These are phyloP conservation scores for Limnephilus auricula DNA, from an alignment of 2,888 invertebrate species.

Conservation along the genomic window DNA sequence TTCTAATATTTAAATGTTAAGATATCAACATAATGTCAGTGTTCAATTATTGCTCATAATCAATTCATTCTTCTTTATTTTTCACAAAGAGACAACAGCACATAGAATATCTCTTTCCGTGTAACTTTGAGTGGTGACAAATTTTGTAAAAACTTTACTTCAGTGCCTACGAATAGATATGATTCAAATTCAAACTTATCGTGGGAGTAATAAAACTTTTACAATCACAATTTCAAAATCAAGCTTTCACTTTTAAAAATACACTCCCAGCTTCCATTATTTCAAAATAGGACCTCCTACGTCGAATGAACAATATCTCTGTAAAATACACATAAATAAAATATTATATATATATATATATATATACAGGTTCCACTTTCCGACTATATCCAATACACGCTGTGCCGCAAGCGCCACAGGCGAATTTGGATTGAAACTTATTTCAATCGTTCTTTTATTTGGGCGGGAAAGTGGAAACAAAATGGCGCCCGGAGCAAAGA, in stretches of 20 bases:
- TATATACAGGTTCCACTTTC: background rate
- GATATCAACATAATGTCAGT: too few relatives aligned
- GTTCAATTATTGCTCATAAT: too few relatives aligned
- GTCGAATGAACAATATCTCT: background rate
- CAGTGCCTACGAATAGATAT: background rate
- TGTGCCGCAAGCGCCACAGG: slow-evolving; percentile 21
- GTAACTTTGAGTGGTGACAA: too few relatives aligned
- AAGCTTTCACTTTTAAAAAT: background rate
- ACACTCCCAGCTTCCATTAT: background rate
- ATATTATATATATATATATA: background rate
- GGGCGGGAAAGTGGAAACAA: slow-evolving; percentile 35
- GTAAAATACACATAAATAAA: background rate
- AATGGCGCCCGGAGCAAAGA: slow-evolving; percentile 36
- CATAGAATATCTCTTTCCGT: too few relatives aligned
- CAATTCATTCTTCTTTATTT: too few relatives aligned
- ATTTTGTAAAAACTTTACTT: background rate
- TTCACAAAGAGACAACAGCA: too few relatives aligned
- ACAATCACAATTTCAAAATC: background rate
- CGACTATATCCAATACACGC: background rate
- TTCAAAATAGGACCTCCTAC: background rate
- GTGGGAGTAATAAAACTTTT: slow-evolving; percentile 12
- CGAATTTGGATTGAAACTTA: slow-evolving; percentile 30
- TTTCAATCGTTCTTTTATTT: slow-evolving; percentile 49
- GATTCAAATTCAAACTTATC: background rate
- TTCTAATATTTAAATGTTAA: too few relatives aligned